These are phyloP conservation scores for Lytechinus variegatus DNA, from an alignment of 35 echinoderm and acorn worm species.

Conservation along the genomic window DNA sequence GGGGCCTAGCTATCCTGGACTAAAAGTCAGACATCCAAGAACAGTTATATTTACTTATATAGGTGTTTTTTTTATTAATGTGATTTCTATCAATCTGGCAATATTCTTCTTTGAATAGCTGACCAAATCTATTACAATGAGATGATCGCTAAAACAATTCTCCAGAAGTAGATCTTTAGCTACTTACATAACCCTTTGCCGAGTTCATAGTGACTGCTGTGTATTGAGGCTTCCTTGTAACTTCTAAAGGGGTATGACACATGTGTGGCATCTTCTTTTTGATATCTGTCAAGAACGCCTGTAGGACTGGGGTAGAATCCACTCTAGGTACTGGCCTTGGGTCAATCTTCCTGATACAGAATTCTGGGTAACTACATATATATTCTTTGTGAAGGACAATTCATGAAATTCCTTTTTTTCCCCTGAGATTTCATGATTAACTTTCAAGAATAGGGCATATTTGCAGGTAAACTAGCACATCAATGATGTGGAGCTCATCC, in stretches of 20 bases:
- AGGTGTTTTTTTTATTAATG: not conserved
- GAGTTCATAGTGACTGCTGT: conserved; percentile 41
- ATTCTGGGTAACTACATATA: conserved; percentile 68
- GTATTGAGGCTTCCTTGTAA: conserved; percentile 60
- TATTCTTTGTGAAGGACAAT: not conserved
- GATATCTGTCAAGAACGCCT: conserved; percentile 69
- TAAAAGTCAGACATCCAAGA: too few species aligned
- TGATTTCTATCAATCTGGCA: not conserved
- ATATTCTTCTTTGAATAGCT: not conserved
- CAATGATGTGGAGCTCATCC: too few species aligned
- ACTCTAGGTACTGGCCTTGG: conserved; percentile 56
- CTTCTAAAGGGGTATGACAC: conserved; percentile 57
- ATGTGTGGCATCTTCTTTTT: conserved; percentile 58
- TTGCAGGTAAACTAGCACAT: too few species aligned
- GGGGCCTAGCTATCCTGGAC: too few species aligned
- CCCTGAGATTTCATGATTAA: too few species aligned
- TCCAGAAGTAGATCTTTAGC: not conserved
- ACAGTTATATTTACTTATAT: not conserved
- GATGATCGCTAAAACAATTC: not conserved
- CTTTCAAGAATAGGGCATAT: too few species aligned
- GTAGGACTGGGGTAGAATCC: conserved; percentile 63
- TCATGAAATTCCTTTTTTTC: too few species aligned
- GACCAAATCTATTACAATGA: not conserved
- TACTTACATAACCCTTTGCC: conserved; percentile 52
- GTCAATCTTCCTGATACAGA: conserved; percentile 68